phyloP scores from a whole-genome alignment of 2,888 invertebrate genomes.

The Prostheceraeus crozeri region DNA sequence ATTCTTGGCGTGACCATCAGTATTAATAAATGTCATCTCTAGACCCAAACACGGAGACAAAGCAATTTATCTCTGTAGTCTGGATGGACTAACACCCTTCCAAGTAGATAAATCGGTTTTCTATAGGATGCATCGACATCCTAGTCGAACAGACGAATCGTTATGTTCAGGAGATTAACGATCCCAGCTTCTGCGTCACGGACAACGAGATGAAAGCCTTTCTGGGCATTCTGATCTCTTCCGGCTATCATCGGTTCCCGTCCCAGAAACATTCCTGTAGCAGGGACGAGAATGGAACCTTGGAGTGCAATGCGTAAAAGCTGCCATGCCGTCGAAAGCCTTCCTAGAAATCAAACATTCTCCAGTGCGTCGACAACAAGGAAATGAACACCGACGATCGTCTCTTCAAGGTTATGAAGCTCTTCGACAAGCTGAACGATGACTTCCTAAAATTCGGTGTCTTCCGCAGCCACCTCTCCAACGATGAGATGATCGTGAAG shows the following conservation, averaged over 20 bases:
- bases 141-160: conserved; percentile 19
- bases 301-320: conserved; percentile 25
- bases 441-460: conserved; percentile 24
- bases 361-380: conserved; percentile 19
- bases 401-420: conserved; percentile 19
- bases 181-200: conserved; percentile 25
- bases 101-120: conserved; percentile 9
- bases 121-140: conserved; percentile 25
- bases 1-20: no score
- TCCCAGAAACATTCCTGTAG: conserved; percentile 19
- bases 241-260: conserved; percentile 19
- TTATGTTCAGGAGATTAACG: conserved; percentile 22
- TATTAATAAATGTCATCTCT: no score
- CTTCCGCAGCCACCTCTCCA: no score
- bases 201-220: conserved; percentile 22
- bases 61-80: no score
- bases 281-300: conserved; percentile 23
- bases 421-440: conserved; percentile 27
- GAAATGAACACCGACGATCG: conserved; percentile 20
- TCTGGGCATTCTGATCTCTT: conserved; percentile 22
- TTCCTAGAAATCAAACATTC: conserved; percentile 20
- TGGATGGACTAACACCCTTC: conserved; percentile 19
- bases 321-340: conserved; percentile 20
- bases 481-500: no score
- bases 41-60: no score